These are phyloP conservation scores for Bubalus kerabau DNA, from an alignment of 2,113 vertebrate genomes.

Conservation along the genomic window DNA sequence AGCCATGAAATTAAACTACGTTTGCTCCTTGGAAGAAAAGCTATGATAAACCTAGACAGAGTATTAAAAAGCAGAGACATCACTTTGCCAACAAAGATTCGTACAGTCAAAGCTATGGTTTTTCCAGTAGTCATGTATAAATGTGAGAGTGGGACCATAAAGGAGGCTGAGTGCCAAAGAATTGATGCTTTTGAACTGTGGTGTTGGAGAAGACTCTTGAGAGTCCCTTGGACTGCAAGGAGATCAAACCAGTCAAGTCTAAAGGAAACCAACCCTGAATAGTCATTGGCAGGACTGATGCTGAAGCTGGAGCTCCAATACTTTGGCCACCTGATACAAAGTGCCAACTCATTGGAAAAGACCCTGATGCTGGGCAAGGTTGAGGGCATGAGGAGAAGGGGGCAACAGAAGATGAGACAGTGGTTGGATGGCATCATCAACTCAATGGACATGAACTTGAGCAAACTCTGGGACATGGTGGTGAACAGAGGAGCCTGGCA, in stretches of 20 bases:
- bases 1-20: fast-evolving
- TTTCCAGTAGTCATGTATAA: background rate
- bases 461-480: background rate
- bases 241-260: background rate
- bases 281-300: background rate
- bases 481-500: background rate
- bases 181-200: background rate
- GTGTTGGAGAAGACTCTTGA: background rate
- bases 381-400: background rate
- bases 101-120: background rate
- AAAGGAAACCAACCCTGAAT: background rate
- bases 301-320: background rate
- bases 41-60: background rate
- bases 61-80: background rate
- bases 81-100: background rate
- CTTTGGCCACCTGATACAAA: background rate
- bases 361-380: background rate
- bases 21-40: background rate
- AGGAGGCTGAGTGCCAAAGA: background rate
- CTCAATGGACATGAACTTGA: background rate
- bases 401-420: background rate
- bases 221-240: background rate
- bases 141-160: background rate
- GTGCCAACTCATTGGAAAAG: background rate
- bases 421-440: background rate